Base-by-base conservation (phyloP, 1,140 invertebrate genomes). In the Ditylenchus dipsaci region DNA sequence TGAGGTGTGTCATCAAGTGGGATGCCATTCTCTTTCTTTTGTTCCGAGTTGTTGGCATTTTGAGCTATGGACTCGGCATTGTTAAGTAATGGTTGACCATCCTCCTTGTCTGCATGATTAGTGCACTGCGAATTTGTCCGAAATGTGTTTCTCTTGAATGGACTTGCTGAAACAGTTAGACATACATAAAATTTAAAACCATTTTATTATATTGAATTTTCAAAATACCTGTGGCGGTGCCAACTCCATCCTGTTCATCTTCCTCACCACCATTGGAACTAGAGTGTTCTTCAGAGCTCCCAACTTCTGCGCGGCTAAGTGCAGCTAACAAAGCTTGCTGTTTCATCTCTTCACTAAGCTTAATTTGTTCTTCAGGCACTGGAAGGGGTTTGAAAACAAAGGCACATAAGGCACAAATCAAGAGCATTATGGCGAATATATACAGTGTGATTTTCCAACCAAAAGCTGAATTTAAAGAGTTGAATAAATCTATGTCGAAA, bases 341-440 rank as follows among this genome's bases (percentile, higher is more conserved):
- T 56, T 74, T 74, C 67, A 71, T 29, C 53, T 73, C 72, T 26
- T 57, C 57, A 45, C 45, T 58, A 5, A 70, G 5, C n/a, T 59
- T 64, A 11, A 58, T 64, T 60, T 73, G 72, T 30, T 62, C 68
- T 13, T 65, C 42, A 8, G 72, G 75, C 23, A 79, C 47, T 43
- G 59, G 58, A 19, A 81, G 58, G 19, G 95, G 95, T 73, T 92
- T 87, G 92, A 97, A 97, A 69, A 97, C 86, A 13, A 91, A 89
- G 26, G 93, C 95, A 79, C 94, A 95, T 17, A 93, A 88, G 65
- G 89, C 90, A 80, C 92, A 95, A 83, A 93, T 91, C 11, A 97
- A 86, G 69, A 95, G 92, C 56, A 97, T 85, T 0, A 91, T 93
- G 11, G 93, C 91, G 38, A 96, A 86, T 67, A 97, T 90, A 23